Conservation (phyloP, 2,888 invertebrate species). For the Nipponacmea schrenckii region DNA sequence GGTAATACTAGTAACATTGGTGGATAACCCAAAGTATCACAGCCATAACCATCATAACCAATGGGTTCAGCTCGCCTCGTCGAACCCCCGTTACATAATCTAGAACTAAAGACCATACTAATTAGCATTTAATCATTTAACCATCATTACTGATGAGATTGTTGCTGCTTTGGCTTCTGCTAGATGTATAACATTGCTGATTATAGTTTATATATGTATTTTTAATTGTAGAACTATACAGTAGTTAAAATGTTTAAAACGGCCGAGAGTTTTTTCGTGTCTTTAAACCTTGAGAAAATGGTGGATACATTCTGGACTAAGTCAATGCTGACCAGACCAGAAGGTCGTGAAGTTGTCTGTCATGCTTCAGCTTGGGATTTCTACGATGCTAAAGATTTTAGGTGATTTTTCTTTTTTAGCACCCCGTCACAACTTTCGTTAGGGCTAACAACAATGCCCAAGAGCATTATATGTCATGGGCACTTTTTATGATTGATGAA, state of each 20-base stretch:
- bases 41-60: background rate
- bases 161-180: too few relatives aligned
- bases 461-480: background rate
- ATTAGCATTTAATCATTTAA: too few relatives aligned
- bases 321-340: slow-evolving; percentile 83
- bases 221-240: slow-evolving; percentile 59
- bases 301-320: slow-evolving; percentile 87
- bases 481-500: too few relatives aligned
- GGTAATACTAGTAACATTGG: slow-evolving; percentile 29
- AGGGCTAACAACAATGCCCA: background rate
- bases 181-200: too few relatives aligned
- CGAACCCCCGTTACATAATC: too few relatives aligned
- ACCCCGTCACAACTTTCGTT: background rate
- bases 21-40: background rate
- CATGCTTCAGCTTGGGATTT: slow-evolving; percentile 87
- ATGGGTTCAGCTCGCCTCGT: too few relatives aligned
- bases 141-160: too few relatives aligned
- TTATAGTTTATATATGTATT: too few relatives aligned
- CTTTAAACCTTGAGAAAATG: slow-evolving; percentile 76
- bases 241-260: slow-evolving; percentile 72
- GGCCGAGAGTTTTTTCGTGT: slow-evolving; percentile 66
- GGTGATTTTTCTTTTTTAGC: slow-evolving; percentile 70
- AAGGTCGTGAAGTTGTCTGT: slow-evolving; percentile 76
- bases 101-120: too few relatives aligned
- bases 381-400: slow-evolving; percentile 85